Evolutionary conservation across 2,888 invertebrate species (phyloP), one percentile per base, ranked within the genome.

Genomic region (Antheraea assamensis): DNA sequence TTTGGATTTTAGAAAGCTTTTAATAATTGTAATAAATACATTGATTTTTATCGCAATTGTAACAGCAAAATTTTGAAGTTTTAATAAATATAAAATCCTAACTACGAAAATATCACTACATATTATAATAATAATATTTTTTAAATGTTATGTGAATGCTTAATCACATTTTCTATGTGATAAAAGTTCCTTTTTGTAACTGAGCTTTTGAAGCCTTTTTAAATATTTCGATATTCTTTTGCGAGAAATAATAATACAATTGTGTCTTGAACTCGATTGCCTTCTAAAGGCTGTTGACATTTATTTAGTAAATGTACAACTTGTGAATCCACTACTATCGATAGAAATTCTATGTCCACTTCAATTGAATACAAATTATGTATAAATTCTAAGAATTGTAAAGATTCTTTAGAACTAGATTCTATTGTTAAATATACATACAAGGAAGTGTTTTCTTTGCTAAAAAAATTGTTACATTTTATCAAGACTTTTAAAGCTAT

Each of bases 241-340:
- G 1, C 30, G 30, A n/a, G 64, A 66, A 64, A 66, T 66, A 66
- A 30, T 30, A 66, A 30, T 30, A 66, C 42, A 72, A 49, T 17
- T 7, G 13, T 71, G 55, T 19, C 64, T 27, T 64, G 42, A 66
- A 64, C 72, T 47, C 27, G 42, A 61, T 66, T 71, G 27, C 61
- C 15, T 61, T 27, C 61, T 10, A 61, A 30, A 72, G 72, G 30
- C 13, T 66, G n/a, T 27, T 64, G 72, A 49, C 66, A 61, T 72
- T 66, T 30, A 61, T 47, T n/a, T n/a, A 55, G 61, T 61, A 27
- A 61, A 61, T 61, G 27, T 61, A 61, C 61, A 61, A 61, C 27
- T 61, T 27, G 61, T 61, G 61, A 61, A 61, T 61, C 27, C 27
- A 17, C 27, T 17, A 13, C 15, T 15, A 27, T 61, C 61, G 27